Percentiles rank a stretch among this genome's conserved stretches.
phyloP scores from a whole-genome alignment of 1,140 invertebrate species.

The Bombus vancouverensis region DNA sequence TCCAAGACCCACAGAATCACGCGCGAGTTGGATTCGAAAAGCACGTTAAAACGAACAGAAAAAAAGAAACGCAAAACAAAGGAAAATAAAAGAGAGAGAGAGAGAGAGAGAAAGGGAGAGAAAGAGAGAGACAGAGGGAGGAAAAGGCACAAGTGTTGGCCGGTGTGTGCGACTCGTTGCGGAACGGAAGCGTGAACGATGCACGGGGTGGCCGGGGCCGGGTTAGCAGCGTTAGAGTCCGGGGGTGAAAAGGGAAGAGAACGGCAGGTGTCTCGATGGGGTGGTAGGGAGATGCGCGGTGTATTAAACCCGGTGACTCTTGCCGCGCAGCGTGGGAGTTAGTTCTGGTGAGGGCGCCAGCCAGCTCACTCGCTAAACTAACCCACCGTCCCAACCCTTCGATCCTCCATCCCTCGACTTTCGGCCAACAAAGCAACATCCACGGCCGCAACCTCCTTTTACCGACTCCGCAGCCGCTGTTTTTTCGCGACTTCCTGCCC shows the following conservation, averaged over 20 bases:
- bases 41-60: not conserved
- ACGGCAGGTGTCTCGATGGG: constrained; percentile 24
- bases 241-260: constrained; percentile 16
- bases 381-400: constrained; percentile 72
- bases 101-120: too few species aligned
- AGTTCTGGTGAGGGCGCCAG: constrained; percentile 81
- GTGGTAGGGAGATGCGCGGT: constrained; percentile 72
- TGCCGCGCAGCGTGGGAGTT: constrained; percentile 80
- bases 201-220: constrained; percentile 64
- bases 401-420: constrained; percentile 67
- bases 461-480: constrained; percentile 48
- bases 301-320: constrained; percentile 73
- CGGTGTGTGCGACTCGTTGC: constrained; percentile 43
- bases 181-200: constrained; percentile 62
- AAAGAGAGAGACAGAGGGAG: not conserved
- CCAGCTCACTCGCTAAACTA: constrained; percentile 79
- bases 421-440: constrained; percentile 66
- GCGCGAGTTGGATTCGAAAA: not conserved
- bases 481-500: constrained; percentile 15
- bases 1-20: not conserved
- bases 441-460: constrained; percentile 66
- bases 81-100: not conserved
- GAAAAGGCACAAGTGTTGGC: not conserved
- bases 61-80: not conserved
- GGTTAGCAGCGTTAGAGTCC: constrained; percentile 14